Evolutionary conservation across 2,797 vertebrate species (phyloP), one percentile per base, ranked within the genome.

Genomic region (Passerculus sandwichensis): DNA sequence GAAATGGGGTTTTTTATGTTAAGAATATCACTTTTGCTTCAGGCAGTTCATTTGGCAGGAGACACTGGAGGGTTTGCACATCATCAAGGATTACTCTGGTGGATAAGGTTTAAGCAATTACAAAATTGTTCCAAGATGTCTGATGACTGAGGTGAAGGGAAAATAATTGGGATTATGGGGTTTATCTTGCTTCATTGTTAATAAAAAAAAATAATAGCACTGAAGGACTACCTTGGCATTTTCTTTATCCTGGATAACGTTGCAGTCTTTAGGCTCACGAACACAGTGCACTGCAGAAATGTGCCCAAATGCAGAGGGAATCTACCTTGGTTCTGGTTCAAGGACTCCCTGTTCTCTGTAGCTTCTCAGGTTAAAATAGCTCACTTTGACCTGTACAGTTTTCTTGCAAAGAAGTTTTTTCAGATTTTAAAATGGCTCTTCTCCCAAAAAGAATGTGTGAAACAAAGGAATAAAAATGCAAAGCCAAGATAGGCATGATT

Each of bases 391-490:
- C 5, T 12, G 6, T 27, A 69, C 11, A 27, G 12, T 74, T 60
- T 71, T 76, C 50, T 74, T 59, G 22, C n/a, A 85, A 60, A 73
- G 53, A 69, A 10, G 17, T 20, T 59, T 91, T 69, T 56, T n/a
- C 51, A 48, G 8, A 15, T 85, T 87, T 76, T 45, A 5, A 89
- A 94, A 76, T 67, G 32, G n/a, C 29, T 89, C 53, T 89, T 89
- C 38, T 81, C 56, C 60, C 32, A 64, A 50, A 89, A 89, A 61
- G 7, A 4, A 13, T 44, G 42, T 36, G 53, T 38, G 38, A 91
- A 93, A 15, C 36, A 92, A 69, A 89, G 53, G 20, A 91, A 95
- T 21, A 27, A 64, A 93, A 94, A 89, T 48, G 26, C n/a, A 88
- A 81, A 85, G 38, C 38, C 42, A 88, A 70, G 48, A 74, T 48